These are phyloP conservation scores for Edolisoma coerulescens DNA, from an alignment of 2,113 vertebrate species.

Conservation along the genomic window DNA sequence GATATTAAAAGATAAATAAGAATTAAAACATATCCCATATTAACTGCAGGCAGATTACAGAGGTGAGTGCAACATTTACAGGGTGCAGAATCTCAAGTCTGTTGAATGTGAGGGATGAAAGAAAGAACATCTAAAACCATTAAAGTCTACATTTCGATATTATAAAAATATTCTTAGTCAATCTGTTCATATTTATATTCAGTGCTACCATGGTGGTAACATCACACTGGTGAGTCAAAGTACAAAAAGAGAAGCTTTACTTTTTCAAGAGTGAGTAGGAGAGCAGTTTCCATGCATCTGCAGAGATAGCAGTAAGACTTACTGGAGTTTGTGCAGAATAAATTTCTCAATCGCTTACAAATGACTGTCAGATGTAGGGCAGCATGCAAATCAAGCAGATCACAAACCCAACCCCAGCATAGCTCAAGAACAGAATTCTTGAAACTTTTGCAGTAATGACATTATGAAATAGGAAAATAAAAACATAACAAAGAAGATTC, in stretches of 20 bases:
- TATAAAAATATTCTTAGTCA: not conserved
- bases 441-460: not conserved
- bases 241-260: not conserved
- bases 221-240: constrained; percentile 14
- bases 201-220: not conserved
- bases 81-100: not conserved
- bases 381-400: not conserved
- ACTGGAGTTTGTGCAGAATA: constrained; percentile 1
- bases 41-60: not conserved
- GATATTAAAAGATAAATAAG: not conserved
- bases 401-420: not conserved
- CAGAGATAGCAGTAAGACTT: not conserved
- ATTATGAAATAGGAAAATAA: not conserved
- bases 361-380: constrained; percentile 51
- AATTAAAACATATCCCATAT: not conserved
- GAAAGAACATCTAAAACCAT: not conserved
- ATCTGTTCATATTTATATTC: not conserved
- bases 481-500: not conserved
- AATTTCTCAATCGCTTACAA: not conserved
- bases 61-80: not conserved
- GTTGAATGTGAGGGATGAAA: not conserved
- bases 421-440: not conserved
- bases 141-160: not conserved
- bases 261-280: constrained; percentile 20
- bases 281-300: constrained; percentile 17